These are phyloP conservation scores for Lepeophtheirus nordmannii DNA, from an alignment of 2,888 invertebrate species.

Conservation along the genomic window DNA sequence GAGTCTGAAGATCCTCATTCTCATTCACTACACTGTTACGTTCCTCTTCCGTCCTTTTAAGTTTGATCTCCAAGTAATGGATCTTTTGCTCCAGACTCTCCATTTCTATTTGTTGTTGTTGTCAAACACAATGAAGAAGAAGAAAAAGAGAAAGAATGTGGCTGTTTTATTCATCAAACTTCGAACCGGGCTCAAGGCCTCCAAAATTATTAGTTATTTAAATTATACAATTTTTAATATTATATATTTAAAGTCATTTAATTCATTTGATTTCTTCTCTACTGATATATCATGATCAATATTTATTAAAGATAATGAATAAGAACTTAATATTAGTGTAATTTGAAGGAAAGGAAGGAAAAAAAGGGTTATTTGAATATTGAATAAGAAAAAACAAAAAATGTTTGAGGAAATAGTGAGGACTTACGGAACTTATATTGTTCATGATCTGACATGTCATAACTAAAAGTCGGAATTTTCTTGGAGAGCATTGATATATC, in stretches of 20 bases:
- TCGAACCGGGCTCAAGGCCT: constrained; percentile 9
- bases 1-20: constrained; percentile 11
- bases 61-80: constrained; percentile 7
- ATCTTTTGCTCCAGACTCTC: constrained; percentile 14
- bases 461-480: background rate
- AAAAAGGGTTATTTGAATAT: no score
- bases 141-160: background rate
- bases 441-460: background rate
- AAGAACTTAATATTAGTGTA: no score
- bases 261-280: no score
- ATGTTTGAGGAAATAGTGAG: background rate
- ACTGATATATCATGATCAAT: no score
- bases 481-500: background rate
- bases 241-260: no score
- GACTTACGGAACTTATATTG: constrained; percentile 5
- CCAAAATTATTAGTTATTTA: no score
- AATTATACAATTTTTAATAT: no score
- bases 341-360: no score
- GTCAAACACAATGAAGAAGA: background rate
- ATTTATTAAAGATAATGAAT: no score
- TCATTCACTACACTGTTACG: constrained; percentile 1
- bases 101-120: background rate
- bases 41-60: constrained; percentile 13
- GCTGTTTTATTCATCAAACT: background rate
- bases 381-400: no score